Evolutionary conservation across 2,113 vertebrate species (phyloP), one percentile per base, ranked within the genome.

Genomic region (Paraplagusia blochii): DNA sequence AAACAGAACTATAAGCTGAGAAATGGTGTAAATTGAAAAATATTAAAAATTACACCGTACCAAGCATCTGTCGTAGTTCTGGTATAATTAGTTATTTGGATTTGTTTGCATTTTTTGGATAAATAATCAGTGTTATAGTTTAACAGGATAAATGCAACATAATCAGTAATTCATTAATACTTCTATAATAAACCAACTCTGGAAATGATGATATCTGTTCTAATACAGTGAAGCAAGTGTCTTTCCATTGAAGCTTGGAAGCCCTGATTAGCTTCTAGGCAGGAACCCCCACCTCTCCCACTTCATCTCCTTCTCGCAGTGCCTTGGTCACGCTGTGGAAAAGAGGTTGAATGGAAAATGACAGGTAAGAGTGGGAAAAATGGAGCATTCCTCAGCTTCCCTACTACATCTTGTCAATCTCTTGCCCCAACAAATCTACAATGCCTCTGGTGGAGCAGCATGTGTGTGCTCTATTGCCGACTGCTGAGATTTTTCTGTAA

Each of bases 401-500:
- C 9, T 56, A 36, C 56, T 49, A 33, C 55, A 47, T 48, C 47
- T 42, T 40, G 53, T 60, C 52, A 44, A n/a, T 67, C 58, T 48
- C 53, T 54, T 51, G 40, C 68, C 58, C 66, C 2, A 10, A 51
- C 63, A 9, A 48, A 58, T 55, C 61, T 79, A 52, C 50, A 42
- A 69, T 53, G 65, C 66, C 60, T 63, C 11, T 52, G 76, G 60
- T 62, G 11, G 54, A 77, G 17, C 54, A 29, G 75, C 63, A 55
- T 78, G 63, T 55, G 58, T 65, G 60, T 61, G 62, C 62, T 69
- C 74, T 49, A 45, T 66, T 60, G 58, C 55, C 60, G 68, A 66
- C 75, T 69, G 55, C 86, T 44, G 74, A 84, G 83, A 79, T 86
- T 81, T 63, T 59, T 69, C 80, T 84, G 75, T 77, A 82, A 87